These are phyloP conservation scores for Proterorhinus semilunaris DNA, from an alignment of 2,113 vertebrate species.

Conservation along the genomic window DNA sequence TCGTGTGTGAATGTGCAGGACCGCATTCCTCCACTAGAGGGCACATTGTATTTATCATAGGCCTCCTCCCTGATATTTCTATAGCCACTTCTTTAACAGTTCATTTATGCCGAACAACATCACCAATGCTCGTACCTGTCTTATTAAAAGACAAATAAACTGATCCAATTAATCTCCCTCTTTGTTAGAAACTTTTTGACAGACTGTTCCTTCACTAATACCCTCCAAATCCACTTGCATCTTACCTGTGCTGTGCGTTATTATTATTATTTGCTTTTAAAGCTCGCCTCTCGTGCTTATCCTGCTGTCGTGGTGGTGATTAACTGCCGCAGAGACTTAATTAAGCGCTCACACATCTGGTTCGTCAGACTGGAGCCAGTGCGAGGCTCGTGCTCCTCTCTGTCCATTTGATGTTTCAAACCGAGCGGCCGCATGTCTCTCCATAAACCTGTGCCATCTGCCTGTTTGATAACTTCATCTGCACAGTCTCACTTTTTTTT, in stretches of 20 bases:
- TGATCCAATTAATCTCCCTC: slow-evolving; percentile 3
- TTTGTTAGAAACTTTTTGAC: slow-evolving; percentile 16
- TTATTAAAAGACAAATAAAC: neutral
- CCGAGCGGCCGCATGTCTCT: slow-evolving; percentile 54
- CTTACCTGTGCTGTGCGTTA: slow-evolving; percentile 7
- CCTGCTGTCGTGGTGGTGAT: slow-evolving; percentile 62
- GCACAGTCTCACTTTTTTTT: slow-evolving; percentile 19
- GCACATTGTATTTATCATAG: slow-evolving; percentile 30
- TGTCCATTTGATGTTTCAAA: slow-evolving; percentile 65
- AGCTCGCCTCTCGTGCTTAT: slow-evolving; percentile 43
- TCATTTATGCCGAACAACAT: neutral
- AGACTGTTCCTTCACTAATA: slow-evolving; percentile 16
- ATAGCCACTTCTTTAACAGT: neutral
- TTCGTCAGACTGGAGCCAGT: slow-evolving; percentile 61
- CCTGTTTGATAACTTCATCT: slow-evolving; percentile 27
- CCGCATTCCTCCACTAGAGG: slow-evolving; percentile 61
- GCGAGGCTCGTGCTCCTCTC: slow-evolving; percentile 38
- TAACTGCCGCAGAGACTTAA: slow-evolving; percentile 74
- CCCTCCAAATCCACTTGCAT: slow-evolving; percentile 17
- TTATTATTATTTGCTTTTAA: slow-evolving; percentile 20
- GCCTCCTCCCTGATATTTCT: neutral
- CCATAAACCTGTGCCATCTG: slow-evolving; percentile 55
- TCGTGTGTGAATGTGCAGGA: slow-evolving; percentile 15
- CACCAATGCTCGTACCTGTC: neutral
- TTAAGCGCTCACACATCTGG: slow-evolving; percentile 79